A percentile compares a stretch with the other conserved stretches of the same genome.
These are phyloP conservation scores for Vulpes lagopus DNA, from an alignment of 2,113 vertebrate genomes.

Conservation along the genomic window DNA sequence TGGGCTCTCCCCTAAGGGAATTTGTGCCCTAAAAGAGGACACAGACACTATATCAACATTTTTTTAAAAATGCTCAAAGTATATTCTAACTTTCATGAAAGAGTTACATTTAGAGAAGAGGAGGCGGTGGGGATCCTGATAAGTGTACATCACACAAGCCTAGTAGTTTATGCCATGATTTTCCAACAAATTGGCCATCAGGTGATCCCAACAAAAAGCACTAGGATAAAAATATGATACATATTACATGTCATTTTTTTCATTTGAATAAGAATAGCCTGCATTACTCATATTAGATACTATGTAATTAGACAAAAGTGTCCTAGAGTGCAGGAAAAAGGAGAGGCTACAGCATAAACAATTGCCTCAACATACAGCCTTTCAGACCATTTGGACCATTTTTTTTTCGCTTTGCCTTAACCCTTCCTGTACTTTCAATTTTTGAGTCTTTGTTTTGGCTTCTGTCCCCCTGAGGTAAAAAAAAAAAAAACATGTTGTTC, in stretches of 20 bases:
- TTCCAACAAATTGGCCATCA: not conserved
- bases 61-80: not conserved
- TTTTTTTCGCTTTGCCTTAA: not conserved
- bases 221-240: not conserved
- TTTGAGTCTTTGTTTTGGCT: not conserved
- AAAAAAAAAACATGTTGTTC: not conserved
- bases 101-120: not conserved
- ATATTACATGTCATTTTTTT: not conserved
- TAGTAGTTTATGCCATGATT: not conserved
- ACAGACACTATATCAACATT: not conserved
- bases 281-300: not conserved
- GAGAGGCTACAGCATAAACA: not conserved
- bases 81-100: not conserved
- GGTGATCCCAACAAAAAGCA: not conserved
- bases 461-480: not conserved
- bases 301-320: not conserved
- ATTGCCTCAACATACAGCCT: not conserved
- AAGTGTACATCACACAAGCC: not conserved
- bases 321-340: not conserved
- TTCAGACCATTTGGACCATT: not conserved
- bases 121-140: fast-evolving
- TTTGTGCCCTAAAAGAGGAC: not conserved
- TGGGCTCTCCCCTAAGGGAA: not conserved
- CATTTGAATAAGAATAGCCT: not conserved
- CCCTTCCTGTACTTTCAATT: not conserved